phyloP scores from a whole-genome alignment of 2,888 invertebrate species.

The Drosophila pseudotalamancana region DNA sequence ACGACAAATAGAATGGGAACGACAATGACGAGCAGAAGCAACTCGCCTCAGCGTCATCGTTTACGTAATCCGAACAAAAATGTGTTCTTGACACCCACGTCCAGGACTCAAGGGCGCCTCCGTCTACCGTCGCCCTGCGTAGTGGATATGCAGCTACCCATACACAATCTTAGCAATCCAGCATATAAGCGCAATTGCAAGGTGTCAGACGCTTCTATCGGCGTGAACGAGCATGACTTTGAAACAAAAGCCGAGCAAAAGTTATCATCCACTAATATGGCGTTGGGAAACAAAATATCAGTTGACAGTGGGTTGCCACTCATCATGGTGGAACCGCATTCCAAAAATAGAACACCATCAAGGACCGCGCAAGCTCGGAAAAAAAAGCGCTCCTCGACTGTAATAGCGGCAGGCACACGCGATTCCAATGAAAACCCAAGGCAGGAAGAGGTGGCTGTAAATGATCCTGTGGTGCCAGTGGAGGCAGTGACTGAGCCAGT shows the following conservation, averaged over 20 bases:
- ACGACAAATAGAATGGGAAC: too few species aligned
- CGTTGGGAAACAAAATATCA: background rate
- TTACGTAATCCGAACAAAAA: background rate
- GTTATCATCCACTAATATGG: too few species aligned
- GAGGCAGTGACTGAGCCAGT: background rate
- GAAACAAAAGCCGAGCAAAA: background rate
- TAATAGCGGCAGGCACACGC: too few species aligned
- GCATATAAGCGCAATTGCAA: background rate
- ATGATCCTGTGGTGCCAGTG: background rate
- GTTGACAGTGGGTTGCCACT: constrained; percentile 5
- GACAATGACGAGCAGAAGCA: background rate
- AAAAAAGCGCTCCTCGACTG: background rate
- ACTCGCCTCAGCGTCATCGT: background rate
- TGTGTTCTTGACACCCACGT: background rate
- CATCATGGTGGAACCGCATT: constrained; percentile 16
- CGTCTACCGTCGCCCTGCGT: background rate
- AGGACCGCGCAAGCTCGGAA: background rate
- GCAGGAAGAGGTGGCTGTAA: background rate
- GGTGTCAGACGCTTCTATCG: too few species aligned
- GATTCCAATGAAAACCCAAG: too few species aligned
- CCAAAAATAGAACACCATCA: background rate
- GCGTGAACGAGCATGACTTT: background rate
- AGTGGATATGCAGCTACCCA: constrained; percentile 15
- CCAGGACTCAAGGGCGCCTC: background rate
- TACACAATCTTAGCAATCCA: background rate